Conservation (phyloP, 2,888 invertebrate genomes). For the Eutolmus rufibarbis region DNA sequence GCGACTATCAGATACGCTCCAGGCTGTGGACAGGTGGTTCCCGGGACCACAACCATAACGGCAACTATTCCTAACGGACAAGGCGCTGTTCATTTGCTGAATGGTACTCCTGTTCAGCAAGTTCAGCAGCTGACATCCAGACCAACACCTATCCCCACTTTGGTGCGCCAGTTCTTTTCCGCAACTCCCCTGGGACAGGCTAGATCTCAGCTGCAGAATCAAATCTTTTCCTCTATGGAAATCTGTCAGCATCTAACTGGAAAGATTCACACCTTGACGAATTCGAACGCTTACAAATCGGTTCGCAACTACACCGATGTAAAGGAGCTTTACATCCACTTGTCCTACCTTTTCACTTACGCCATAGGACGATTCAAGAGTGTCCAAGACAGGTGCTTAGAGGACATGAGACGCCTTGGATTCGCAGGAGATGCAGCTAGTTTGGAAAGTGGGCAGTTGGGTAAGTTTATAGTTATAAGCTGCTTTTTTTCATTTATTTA, state of each 20-base stretch:
- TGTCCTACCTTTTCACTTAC: conserved; percentile 61
- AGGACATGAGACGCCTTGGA: conserved; percentile 61
- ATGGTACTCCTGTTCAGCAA: conserved; percentile 24
- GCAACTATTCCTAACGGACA: conserved; percentile 7
- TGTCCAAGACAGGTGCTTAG: conserved; percentile 60
- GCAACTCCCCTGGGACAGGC: conserved; percentile 57
- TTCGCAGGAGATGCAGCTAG: conserved; percentile 60
- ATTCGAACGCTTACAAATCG: conserved; percentile 62
- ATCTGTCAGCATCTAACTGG: conserved; percentile 61
- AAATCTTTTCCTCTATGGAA: conserved; percentile 60
- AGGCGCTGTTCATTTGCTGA: neutral
- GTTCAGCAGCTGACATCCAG: conserved; percentile 20
- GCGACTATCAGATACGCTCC: conserved; percentile 45
- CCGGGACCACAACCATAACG: neutral
- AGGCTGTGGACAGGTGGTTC: conserved; percentile 16
- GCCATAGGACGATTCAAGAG: conserved; percentile 62
- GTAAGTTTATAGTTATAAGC: conserved; percentile 50
- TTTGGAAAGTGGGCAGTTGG: conserved; percentile 60
- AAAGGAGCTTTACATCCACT: conserved; percentile 62
- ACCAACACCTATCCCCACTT: conserved; percentile 44
- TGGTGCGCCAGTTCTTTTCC: conserved; percentile 57
- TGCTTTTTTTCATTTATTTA: neutral
- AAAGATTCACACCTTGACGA: conserved; percentile 60
- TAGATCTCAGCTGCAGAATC: conserved; percentile 58
- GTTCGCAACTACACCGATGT: conserved; percentile 59